Evolutionary conservation across 2,888 invertebrate species (phyloP).

Genomic region (Watsonalla binaria): DNA sequence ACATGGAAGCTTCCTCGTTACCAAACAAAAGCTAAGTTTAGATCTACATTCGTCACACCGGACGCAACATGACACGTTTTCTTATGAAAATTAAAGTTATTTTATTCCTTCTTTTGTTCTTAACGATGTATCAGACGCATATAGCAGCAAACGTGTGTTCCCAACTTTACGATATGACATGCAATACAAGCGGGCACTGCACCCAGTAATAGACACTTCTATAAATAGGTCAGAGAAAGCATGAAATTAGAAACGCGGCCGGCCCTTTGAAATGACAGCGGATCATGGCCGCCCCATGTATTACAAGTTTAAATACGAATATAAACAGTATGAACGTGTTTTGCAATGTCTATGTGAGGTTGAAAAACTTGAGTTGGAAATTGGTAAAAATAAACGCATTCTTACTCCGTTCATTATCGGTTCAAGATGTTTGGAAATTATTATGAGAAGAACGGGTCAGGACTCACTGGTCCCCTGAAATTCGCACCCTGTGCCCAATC

Average conservation of each 20-base stretch:
- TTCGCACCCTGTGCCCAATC: no score
- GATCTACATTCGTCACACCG: background rate
- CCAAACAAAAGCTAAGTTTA: conserved; percentile 5
- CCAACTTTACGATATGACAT: conserved; percentile 7
- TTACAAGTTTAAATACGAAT: conserved; percentile 3
- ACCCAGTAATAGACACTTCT: conserved; percentile 42
- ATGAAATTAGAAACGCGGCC: conserved; percentile 44
- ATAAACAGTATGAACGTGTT: background rate
- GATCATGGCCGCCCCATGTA: conserved; percentile 8
- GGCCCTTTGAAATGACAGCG: conserved; percentile 28
- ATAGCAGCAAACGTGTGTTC: background rate
- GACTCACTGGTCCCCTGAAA: no score
- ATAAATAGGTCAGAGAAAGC: conserved; percentile 61
- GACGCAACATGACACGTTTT: background rate
- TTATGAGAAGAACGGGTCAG: no score
- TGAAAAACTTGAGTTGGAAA: no score
- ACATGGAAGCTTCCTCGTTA: conserved; percentile 30
- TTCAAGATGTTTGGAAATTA: no score
- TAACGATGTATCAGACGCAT: background rate
- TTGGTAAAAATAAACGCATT: no score
- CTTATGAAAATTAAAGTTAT: background rate
- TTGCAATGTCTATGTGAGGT: background rate
- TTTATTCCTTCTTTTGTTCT: background rate
- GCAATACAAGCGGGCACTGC: conserved; percentile 24
- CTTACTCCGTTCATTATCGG: no score